Percentiles rank a stretch among this genome's conserved stretches.
These are phyloP conservation scores for Torymus auratus DNA, from an alignment of 2,888 invertebrate species.

Conservation along the genomic window DNA sequence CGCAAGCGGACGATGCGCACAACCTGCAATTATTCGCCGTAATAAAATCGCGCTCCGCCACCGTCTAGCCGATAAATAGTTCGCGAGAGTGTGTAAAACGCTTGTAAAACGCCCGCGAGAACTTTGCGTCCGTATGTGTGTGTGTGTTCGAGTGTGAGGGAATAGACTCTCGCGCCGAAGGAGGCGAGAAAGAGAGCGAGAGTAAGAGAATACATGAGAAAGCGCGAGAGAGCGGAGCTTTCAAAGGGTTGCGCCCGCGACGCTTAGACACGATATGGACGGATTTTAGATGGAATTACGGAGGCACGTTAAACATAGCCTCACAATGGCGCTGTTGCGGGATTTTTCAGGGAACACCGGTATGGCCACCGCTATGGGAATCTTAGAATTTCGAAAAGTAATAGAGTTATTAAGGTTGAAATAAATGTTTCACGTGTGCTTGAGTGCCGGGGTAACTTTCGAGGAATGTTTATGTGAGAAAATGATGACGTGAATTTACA, in stretches of 20 bases:
- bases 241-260: not conserved
- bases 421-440: no score
- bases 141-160: conserved; percentile 50
- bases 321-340: no score
- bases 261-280: not conserved
- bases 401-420: no score
- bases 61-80: conserved; percentile 67
- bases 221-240: conserved; percentile 16
- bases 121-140: not conserved
- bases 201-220: conserved; percentile 34
- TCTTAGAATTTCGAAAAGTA: no score
- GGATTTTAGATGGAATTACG: conserved; percentile 12
- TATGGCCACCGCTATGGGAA: no score
- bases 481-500: no score
- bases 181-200: conserved; percentile 47
- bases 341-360: no score
- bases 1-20: conserved; percentile 47
- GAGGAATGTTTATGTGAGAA: no score
- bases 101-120: conserved; percentile 62
- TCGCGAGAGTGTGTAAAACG: conserved; percentile 55
- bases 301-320: conserved; percentile 14
- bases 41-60: conserved; percentile 62
- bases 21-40: conserved; percentile 65
- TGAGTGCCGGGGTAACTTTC: no score
- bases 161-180: conserved; percentile 65